Evolutionary conservation across 2,888 invertebrate genomes (phyloP), one percentile per base, ranked within the genome.

Genomic region (Agrotis ipsilon): DNA sequence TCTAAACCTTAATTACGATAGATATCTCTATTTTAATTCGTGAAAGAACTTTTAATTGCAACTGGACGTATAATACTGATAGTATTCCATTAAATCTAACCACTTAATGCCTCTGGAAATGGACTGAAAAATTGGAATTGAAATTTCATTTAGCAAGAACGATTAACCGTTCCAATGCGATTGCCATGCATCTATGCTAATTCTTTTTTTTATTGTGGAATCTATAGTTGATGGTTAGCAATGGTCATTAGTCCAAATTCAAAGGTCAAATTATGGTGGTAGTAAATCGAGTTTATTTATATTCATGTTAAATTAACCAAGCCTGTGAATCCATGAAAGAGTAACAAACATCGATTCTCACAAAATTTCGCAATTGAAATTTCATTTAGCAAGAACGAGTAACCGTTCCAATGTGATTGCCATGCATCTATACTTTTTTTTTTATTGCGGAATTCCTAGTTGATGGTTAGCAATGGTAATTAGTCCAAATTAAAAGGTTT

Each of bases 351-450:
- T n/a, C n/a, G n/a, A n/a, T n/a, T n/a, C n/a, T n/a, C n/a, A n/a
- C n/a, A n/a, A n/a, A n/a, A n/a, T n/a, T n/a, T n/a, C n/a, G n/a
- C n/a, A 80, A 76, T 83, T 80, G 55, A 75, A 81, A 71, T 76
- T 75, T 85, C 70, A 80, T 83, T 83, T 72, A 75, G 70, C 68
- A 66, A 68, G 68, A 82, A 66, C 70, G 66, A 65, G 82, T 83
- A 72, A 71, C 71, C 69, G 61, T 67, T 75, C 49, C 71, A 71
- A 75, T 57, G 68, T 73, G 70, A 85, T 82, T 77, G 52, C 58
- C 48, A 77, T 84, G 75, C 67, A 69, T 70, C 61, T 74, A 68
- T 71, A 73, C 67, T 68, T 27, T 27, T 65, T 75, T 71, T 43
- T 75, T 79, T 68, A 64, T 52, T 27, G 24, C 49, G 43, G 27